A percentile compares a stretch with the other conserved stretches of the same genome.
Evolutionary conservation across 2,113 vertebrate species (phyloP).

Genomic region (Beaufortia kweichowensis): DNA sequence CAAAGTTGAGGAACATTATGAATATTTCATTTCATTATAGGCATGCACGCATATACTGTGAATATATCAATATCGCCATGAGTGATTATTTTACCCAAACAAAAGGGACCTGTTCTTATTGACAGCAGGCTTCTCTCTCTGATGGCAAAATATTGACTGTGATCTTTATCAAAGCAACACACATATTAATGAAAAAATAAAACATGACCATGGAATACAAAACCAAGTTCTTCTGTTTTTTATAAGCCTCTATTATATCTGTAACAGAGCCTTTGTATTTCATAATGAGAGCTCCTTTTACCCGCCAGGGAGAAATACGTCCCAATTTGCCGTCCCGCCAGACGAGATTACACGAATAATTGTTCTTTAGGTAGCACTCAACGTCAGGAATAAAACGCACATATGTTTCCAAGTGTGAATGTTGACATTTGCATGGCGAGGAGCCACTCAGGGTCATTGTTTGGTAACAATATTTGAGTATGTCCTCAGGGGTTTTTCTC

Average conservation of each 20-base stretch:
- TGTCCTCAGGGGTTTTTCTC: conserved; percentile 53
- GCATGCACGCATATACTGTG: conserved; percentile 15
- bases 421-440: conserved; percentile 65
- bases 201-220: conserved; percentile 53
- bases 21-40: conserved; percentile 5
- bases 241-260: conserved; percentile 61
- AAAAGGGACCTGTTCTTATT: conserved; percentile 47
- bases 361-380: conserved; percentile 63
- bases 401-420: conserved; percentile 64
- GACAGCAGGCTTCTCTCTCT: conserved; percentile 39
- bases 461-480: conserved; percentile 62
- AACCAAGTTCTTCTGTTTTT: conserved; percentile 49
- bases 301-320: conserved; percentile 54
- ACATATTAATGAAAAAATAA: conserved; percentile 61
- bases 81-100: conserved; percentile 44
- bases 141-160: conserved; percentile 55
- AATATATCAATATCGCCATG: conserved; percentile 29
- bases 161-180: conserved; percentile 50
- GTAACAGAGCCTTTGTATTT: conserved; percentile 60
- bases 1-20: not conserved
- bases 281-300: conserved; percentile 60
- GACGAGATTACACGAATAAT: conserved; percentile 57
- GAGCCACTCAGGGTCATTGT: conserved; percentile 60
- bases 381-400: conserved; percentile 58
- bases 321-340: conserved; percentile 54